These are phyloP conservation scores for Glyptemys insculpta DNA, from an alignment of 2,797 vertebrate species.

Conservation along the genomic window DNA sequence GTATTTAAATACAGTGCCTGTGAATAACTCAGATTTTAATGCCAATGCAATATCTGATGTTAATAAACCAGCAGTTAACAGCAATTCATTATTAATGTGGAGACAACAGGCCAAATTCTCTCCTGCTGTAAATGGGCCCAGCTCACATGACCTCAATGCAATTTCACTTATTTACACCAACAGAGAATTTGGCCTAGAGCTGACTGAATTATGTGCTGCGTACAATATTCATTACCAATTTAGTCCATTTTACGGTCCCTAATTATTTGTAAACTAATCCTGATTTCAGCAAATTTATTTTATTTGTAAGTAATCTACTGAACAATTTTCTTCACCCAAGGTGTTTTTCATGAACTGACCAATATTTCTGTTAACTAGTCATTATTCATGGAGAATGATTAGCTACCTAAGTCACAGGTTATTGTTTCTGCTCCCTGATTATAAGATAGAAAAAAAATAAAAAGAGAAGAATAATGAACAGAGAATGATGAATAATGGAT, in stretches of 20 bases:
- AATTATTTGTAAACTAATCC: neutral
- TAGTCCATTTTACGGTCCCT: neutral
- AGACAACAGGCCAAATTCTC: neutral
- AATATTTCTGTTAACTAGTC: neutral
- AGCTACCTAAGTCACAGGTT: neutral
- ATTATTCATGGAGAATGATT: neutral
- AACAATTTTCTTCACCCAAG: neutral
- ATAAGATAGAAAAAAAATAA: neutral
- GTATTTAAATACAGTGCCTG: neutral
- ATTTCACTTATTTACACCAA: neutral
- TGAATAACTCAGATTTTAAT: neutral
- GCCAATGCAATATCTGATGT: constrained; percentile 12
- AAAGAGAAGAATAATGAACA: neutral
- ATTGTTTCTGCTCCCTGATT: neutral
- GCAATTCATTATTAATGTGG: neutral
- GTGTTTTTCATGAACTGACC: neutral
- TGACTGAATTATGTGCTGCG: neutral
- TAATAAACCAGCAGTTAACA: constrained; percentile 1
- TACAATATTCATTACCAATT: neutral
- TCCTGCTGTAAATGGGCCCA: neutral
- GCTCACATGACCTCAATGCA: neutral
- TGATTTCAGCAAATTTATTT: neutral
- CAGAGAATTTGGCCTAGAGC: neutral
- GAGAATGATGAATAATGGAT: neutral
- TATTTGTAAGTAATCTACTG: neutral